Evolutionary conservation across 2,888 invertebrate genomes (phyloP), one percentile per base, ranked within the genome.

Genomic region (Pomacea canaliculata): DNA sequence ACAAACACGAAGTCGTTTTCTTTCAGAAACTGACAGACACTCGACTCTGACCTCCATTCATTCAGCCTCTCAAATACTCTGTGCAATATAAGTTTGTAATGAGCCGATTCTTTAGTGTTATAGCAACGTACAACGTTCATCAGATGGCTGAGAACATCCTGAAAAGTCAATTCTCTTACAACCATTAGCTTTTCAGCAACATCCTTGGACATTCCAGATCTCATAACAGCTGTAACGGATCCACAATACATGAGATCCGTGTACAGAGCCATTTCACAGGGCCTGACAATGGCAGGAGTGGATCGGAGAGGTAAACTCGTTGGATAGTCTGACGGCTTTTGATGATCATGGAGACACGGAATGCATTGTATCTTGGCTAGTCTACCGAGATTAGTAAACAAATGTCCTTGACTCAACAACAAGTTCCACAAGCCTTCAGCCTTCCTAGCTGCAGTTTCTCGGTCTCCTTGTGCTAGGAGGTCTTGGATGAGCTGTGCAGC

Each of bases 201-300:
- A 13, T 8, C 23, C 7, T 66, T 59, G 46, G 76, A 60, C 18
- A 76, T 67, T 18, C 10, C 65, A n/a, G 68, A 37, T 7, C 7
- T 51, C 48, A 72, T 27, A 16, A 84, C 72, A 13, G 82, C 80
- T 70, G 74, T 71, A 37, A 83, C 82, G 13, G 83, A 82, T 19
- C 84, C 85, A 10, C 76, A 71, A 16, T 82, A 19, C 13, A 60
- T 49, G 5, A 76, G 74, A 71, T 78, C 18, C 10, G 48, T 65
- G 65, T 68, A 76, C 37, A 65, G 62, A 19, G 70, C 76, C 77
- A 84, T 76, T 13, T 83, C 79, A 13, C 49, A 46, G 1, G 85
- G 82, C 48, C 77, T 79, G 37, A 76, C 76, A 67, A 84, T 78
- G 13, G 74, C 71, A n/a, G 59, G 49, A 2, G 70, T 7, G 5